Evolutionary conservation across 2,797 vertebrate species (phyloP).

Genomic region (Carcharodon carcharias): DNA sequence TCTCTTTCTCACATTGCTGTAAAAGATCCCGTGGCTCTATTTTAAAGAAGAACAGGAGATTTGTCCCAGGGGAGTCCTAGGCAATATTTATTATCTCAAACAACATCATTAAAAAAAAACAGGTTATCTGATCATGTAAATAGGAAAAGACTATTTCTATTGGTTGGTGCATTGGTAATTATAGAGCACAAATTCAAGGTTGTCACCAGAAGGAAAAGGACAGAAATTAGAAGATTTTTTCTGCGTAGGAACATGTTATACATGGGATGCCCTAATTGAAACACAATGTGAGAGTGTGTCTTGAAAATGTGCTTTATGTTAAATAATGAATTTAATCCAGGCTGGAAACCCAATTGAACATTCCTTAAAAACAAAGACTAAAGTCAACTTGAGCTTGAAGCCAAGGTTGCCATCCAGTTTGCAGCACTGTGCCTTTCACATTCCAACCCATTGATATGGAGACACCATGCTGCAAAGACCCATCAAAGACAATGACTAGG

Average conservation of each 20-base stretch:
- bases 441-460: too few relatives aligned
- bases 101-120: not conserved
- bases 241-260: not conserved
- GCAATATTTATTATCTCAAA: not conserved
- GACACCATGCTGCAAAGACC: too few relatives aligned
- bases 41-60: not conserved
- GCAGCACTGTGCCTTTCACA: too few relatives aligned
- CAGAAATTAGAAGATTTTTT: not conserved
- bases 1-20: not conserved
- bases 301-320: too few relatives aligned
- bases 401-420: too few relatives aligned
- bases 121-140: not conserved
- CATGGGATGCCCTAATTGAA: not conserved
- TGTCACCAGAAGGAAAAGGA: not conserved
- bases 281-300: not conserved
- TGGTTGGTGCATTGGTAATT: not conserved
- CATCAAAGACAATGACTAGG: too few relatives aligned
- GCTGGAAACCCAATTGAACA: too few relatives aligned
- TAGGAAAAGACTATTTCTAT: not conserved
- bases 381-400: too few relatives aligned
- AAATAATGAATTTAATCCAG: too few relatives aligned
- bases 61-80: not conserved
- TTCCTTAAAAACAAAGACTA: too few relatives aligned
- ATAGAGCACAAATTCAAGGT: not conserved
- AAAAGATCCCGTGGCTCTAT: not conserved